Conservation (phyloP, 2,113 vertebrate genomes). For the Coptodon bakossiorum region DNA sequence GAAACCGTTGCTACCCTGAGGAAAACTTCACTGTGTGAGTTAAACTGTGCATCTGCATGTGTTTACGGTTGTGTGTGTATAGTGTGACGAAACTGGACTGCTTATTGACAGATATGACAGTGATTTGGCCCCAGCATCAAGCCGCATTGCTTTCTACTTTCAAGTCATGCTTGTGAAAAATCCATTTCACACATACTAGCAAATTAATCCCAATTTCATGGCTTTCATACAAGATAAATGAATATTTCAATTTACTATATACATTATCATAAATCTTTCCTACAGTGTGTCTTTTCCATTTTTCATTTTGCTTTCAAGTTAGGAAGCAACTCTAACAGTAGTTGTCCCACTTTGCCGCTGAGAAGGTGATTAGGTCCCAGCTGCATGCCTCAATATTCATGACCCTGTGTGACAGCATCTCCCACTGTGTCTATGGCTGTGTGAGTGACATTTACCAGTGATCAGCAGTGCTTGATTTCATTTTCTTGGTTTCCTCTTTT, state of each 20-base stretch:
- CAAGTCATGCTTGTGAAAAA: neutral
- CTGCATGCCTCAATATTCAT: conserved; percentile 46
- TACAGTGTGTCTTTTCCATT: neutral
- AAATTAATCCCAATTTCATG: neutral
- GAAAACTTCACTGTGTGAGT: conserved; percentile 86
- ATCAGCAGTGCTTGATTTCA: conserved; percentile 7
- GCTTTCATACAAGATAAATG: neutral
- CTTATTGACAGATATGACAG: neutral
- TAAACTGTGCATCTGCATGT: neutral
- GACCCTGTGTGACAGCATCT: neutral
- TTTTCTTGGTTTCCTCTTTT: neutral
- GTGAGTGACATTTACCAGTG: conserved; percentile 18
- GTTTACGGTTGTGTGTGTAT: neutral
- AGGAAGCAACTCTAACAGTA: neutral
- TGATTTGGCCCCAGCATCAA: neutral
- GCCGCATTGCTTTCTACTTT: neutral
- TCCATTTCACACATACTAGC: neutral
- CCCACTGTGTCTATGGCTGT: conserved; percentile 10
- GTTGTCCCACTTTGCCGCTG: neutral
- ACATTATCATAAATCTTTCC: neutral
- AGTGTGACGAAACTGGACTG: neutral
- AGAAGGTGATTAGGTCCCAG: conserved; percentile 33
- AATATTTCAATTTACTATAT: neutral
- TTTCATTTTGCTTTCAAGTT: neutral
- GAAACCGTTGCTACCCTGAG: conserved; percentile 95